A percentile compares a stretch with the other conserved stretches of the same genome.
These are phyloP conservation scores for Andrena camellia DNA, from an alignment of 2,888 invertebrate species.

Conservation along the genomic window DNA sequence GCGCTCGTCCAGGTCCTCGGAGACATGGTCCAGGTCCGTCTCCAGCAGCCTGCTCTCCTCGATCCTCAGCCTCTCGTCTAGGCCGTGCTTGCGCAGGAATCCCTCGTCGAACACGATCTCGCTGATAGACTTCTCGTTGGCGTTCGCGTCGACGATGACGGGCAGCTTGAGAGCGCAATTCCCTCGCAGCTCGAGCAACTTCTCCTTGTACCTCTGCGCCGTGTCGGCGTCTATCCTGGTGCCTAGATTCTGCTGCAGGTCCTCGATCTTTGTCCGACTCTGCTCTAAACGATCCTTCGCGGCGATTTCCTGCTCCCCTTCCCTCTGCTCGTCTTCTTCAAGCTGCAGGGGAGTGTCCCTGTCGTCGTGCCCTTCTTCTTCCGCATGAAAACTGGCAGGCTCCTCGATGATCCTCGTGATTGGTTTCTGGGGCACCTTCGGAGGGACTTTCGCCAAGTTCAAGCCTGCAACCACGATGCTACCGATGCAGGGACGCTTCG, in stretches of 20 bases:
- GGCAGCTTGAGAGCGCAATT: constrained; percentile 48
- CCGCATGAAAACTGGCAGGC: not conserved
- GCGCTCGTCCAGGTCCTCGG: constrained; percentile 53
- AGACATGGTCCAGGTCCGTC: constrained; percentile 70
- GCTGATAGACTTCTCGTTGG: constrained; percentile 61
- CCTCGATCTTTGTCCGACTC: constrained; percentile 77
- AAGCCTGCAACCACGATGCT: constrained; percentile 42
- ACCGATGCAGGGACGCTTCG: constrained; percentile 70
- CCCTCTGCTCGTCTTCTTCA: not conserved
- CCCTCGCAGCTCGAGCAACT: constrained; percentile 65
- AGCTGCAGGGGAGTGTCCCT: not conserved
- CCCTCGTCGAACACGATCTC: constrained; percentile 76
- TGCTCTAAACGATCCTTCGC: constrained; percentile 73
- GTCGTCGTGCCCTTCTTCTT: not conserved
- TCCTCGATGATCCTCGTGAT: not conserved
- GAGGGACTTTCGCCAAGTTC: constrained; percentile 56
- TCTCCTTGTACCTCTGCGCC: constrained; percentile 75
- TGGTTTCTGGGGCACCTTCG: constrained; percentile 68
- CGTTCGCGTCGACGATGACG: constrained; percentile 35
- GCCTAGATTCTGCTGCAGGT: constrained; percentile 75
- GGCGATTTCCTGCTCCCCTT: constrained; percentile 1
- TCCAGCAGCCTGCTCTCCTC: constrained; percentile 72
- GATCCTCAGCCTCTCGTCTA: constrained; percentile 75
- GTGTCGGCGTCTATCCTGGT: constrained; percentile 79
- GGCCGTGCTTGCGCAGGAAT: constrained; percentile 75